phyloP scores from a whole-genome alignment of 2,888 invertebrate species.

The Flexamia atlantica region DNA sequence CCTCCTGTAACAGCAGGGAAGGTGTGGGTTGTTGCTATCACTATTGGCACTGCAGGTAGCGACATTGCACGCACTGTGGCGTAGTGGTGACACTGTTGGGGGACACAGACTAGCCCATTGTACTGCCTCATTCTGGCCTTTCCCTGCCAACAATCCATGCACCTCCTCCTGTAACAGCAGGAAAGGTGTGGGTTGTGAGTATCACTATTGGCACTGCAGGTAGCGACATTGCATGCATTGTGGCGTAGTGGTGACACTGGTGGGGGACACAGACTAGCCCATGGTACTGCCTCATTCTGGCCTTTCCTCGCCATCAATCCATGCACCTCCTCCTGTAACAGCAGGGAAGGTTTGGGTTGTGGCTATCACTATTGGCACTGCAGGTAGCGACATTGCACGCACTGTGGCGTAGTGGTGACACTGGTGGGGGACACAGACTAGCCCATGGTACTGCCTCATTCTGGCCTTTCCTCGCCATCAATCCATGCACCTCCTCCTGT shows the following conservation, averaged over 20 bases:
- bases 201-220: slow-evolving; percentile 35
- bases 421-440: slow-evolving; percentile 46
- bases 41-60: slow-evolving; percentile 28
- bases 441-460: slow-evolving; percentile 39
- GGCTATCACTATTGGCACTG: slow-evolving; percentile 27
- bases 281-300: slow-evolving; percentile 33
- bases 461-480: slow-evolving; percentile 8
- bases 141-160: background rate
- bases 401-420: slow-evolving; percentile 5
- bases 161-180: slow-evolving; percentile 23
- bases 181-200: background rate
- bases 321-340: slow-evolving; percentile 31
- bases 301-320: background rate
- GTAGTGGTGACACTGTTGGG: slow-evolving; percentile 39
- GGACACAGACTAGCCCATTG: slow-evolving; percentile 49
- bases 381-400: slow-evolving; percentile 38
- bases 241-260: slow-evolving; percentile 30
- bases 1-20: slow-evolving; percentile 7
- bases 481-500: slow-evolving; percentile 42
- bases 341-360: background rate
- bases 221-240: slow-evolving; percentile 13
- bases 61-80: slow-evolving; percentile 7
- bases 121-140: slow-evolving; percentile 19
- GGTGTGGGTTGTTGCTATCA: slow-evolving; percentile 8
- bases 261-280: slow-evolving; percentile 46